Conservation (phyloP, 1,140 invertebrate genomes). For the Macrostomum lignano region DNA sequence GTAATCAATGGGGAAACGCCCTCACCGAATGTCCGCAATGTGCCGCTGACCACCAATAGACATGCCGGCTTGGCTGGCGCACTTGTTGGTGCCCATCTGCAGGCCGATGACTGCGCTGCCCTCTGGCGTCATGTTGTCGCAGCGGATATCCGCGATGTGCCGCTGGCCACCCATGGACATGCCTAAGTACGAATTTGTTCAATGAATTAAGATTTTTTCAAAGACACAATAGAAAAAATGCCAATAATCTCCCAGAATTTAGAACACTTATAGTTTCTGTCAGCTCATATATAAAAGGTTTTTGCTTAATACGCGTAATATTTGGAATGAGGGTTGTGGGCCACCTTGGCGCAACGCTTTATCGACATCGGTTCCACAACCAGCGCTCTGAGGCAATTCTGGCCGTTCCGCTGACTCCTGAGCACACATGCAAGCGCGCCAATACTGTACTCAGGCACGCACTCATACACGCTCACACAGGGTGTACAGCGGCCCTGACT, state of each 20-base stretch:
- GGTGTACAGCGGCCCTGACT: too few relatives aligned
- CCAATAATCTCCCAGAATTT: neutral
- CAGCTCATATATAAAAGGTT: neutral
- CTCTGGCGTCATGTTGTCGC: conserved; percentile 13
- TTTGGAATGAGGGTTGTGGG: too few relatives aligned
- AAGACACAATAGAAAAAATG: neutral
- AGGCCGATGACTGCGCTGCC: conserved; percentile 55
- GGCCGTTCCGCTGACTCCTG: too few relatives aligned
- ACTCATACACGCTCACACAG: too few relatives aligned
- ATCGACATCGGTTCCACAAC: too few relatives aligned
- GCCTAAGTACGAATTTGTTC: conserved; percentile 7
- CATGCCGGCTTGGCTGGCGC: conserved; percentile 36
- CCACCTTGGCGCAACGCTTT: too few relatives aligned
- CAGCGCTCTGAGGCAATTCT: too few relatives aligned
- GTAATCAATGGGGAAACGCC: neutral
- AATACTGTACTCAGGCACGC: too few relatives aligned
- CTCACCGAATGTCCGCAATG: conserved; percentile 8
- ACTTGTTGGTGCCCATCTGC: conserved; percentile 61
- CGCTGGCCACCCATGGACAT: conserved; percentile 16
- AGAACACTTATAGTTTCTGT: neutral
- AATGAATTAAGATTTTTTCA: conserved; percentile 1
- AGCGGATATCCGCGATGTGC: conserved; percentile 19
- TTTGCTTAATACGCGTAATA: neutral
- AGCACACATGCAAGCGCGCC: too few relatives aligned
- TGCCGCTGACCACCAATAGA: conserved; percentile 44